phyloP scores from a whole-genome alignment of 2,888 invertebrate species.

The Xestia ashworthii region DNA sequence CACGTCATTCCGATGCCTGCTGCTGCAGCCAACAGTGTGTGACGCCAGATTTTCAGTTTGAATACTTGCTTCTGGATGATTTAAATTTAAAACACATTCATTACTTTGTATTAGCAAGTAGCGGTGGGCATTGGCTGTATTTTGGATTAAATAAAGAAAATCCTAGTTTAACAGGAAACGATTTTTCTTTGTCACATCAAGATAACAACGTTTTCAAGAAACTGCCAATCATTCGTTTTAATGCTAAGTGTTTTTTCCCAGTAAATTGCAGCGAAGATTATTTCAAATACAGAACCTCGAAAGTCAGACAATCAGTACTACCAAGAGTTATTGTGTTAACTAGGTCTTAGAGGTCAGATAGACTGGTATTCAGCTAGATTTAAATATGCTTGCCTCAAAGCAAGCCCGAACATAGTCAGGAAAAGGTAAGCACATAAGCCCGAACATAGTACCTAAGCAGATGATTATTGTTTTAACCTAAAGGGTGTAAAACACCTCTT shows the following conservation, averaged over 20 bases:
- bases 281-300: neutral
- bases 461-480: neutral
- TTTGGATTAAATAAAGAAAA: neutral
- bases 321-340: neutral
- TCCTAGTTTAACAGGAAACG: neutral
- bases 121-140: neutral
- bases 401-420: neutral
- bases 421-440: neutral
- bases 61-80: neutral
- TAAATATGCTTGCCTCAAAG: neutral
- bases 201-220: conserved; percentile 1
- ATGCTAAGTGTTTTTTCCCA: conserved; percentile 15
- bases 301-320: neutral
- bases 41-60: neutral
- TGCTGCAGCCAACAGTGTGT: neutral
- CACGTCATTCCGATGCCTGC: neutral
- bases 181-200: conserved; percentile 1
- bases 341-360: neutral
- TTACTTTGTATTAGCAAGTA: neutral
- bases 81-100: neutral
- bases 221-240: neutral
- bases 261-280: conserved; percentile 1
- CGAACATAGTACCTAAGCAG: neutral
- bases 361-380: neutral
- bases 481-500: no score